Evolutionary conservation across 1,140 invertebrate genomes (phyloP).

Genomic region (Drosophila asahinai): DNA sequence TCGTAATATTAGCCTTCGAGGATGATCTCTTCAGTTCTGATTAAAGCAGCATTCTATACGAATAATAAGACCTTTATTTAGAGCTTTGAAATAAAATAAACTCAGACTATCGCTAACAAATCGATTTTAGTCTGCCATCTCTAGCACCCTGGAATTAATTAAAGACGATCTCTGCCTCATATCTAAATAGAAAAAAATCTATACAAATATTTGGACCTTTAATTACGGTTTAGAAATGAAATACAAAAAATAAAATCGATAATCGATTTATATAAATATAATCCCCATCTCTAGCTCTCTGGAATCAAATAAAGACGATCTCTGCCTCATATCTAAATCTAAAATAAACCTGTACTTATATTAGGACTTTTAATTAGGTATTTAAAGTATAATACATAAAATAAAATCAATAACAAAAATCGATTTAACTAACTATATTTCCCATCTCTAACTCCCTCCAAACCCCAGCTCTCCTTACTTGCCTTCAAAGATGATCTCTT

Average conservation of each 20-base stretch:
- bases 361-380: background rate
- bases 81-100: too few relatives aligned
- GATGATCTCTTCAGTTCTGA: too few relatives aligned
- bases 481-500: conserved; percentile 44
- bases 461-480: conserved; percentile 17
- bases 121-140: background rate
- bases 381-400: too few relatives aligned
- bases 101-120: background rate
- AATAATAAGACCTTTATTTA: too few relatives aligned
- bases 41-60: too few relatives aligned
- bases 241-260: background rate
- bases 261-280: background rate
- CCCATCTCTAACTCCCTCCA: conserved; percentile 14
- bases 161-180: too few relatives aligned
- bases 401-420: background rate
- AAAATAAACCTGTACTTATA: too few relatives aligned
- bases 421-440: background rate
- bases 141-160: background rate
- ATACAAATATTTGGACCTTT: background rate
- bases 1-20: too few relatives aligned
- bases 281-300: background rate
- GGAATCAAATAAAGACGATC: too few relatives aligned
- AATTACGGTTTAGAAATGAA: background rate
- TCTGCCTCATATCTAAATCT: too few relatives aligned
- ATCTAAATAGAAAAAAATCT: too few relatives aligned